Evolutionary conservation across 2,797 vertebrate species (phyloP).

Genomic region (Hyperoplus lanceolatus): DNA sequence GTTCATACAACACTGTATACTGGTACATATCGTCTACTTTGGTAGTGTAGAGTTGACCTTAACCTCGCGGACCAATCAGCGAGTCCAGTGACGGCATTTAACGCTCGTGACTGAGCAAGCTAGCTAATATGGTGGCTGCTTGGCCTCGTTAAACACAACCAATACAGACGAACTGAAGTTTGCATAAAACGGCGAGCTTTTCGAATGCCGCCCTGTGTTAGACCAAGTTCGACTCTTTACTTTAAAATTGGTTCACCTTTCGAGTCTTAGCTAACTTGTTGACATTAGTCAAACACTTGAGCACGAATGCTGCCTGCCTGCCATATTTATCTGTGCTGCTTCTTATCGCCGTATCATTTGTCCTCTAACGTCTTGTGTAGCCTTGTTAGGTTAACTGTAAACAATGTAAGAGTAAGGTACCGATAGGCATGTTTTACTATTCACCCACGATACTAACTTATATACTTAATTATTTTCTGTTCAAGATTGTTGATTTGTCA

Average conservation of each 20-base stretch:
- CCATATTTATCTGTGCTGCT: not conserved
- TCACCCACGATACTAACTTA: not conserved
- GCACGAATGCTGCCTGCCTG: not conserved
- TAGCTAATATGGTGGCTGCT: constrained; percentile 37
- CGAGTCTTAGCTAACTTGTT: constrained; percentile 17
- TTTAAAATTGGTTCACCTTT: not conserved
- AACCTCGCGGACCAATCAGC: not conserved
- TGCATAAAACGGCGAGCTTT: not conserved
- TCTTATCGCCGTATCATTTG: not conserved
- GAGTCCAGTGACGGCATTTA: not conserved
- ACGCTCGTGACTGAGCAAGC: constrained; percentile 14
- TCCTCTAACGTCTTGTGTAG: not conserved
- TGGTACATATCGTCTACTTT: accelerated
- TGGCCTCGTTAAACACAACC: constrained; percentile 24
- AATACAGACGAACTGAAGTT: not conserved
- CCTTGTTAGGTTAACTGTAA: too few species aligned
- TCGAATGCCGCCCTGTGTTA: not conserved
- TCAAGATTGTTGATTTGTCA: too few species aligned
- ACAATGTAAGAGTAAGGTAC: too few species aligned
- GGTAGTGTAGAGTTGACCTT: too few species aligned
- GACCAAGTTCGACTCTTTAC: too few species aligned
- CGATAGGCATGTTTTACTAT: not conserved
- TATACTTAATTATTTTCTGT: too few species aligned
- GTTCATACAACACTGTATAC: accelerated
- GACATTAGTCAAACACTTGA: not conserved